A percentile compares a stretch with the other conserved stretches of the same genome.
Conservation (phyloP, 2,113 vertebrate species). For the Aspiorhynchus laticeps region DNA sequence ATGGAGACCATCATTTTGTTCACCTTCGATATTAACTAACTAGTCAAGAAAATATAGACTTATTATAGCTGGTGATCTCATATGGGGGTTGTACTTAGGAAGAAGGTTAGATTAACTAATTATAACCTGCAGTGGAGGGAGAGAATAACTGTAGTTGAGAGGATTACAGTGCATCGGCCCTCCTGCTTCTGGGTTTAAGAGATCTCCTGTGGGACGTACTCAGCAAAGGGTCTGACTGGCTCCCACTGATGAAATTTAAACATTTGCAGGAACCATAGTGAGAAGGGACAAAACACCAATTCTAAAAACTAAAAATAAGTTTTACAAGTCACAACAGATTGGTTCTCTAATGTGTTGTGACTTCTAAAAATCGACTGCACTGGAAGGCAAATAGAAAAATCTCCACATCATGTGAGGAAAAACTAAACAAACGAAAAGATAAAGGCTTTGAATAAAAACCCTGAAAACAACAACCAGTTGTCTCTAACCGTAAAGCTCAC, state of each 20-base stretch:
- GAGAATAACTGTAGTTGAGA: slow-evolving; percentile 67
- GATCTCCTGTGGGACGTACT: slow-evolving; percentile 40
- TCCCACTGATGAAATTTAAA: slow-evolving; percentile 25
- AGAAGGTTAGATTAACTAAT: slow-evolving; percentile 59
- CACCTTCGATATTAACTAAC: not conserved
- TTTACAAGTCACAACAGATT: too few relatives aligned
- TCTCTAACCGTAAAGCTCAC: slow-evolving; percentile 9
- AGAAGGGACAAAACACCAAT: not conserved
- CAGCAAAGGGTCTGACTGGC: slow-evolving; percentile 23
- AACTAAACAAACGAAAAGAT: not conserved
- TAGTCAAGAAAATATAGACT: not conserved
- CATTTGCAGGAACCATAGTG: not conserved
- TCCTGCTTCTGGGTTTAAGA: slow-evolving; percentile 40
- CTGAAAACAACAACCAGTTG: not conserved
- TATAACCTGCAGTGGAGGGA: slow-evolving; percentile 57
- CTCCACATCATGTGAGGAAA: not conserved
- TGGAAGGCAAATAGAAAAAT: not conserved
- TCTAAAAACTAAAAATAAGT: not conserved
- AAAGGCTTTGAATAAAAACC: not conserved
- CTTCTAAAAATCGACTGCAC: not conserved
- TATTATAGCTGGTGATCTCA: slow-evolving; percentile 13
- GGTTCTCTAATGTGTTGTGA: not conserved
- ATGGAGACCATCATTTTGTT: not conserved
- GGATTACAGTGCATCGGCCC: slow-evolving; percentile 61
- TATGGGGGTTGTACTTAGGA: slow-evolving; percentile 11